Evolutionary conservation across 2,888 invertebrate genomes (phyloP), one percentile per base, ranked within the genome.

Genomic region (Perdita meconis): DNA sequence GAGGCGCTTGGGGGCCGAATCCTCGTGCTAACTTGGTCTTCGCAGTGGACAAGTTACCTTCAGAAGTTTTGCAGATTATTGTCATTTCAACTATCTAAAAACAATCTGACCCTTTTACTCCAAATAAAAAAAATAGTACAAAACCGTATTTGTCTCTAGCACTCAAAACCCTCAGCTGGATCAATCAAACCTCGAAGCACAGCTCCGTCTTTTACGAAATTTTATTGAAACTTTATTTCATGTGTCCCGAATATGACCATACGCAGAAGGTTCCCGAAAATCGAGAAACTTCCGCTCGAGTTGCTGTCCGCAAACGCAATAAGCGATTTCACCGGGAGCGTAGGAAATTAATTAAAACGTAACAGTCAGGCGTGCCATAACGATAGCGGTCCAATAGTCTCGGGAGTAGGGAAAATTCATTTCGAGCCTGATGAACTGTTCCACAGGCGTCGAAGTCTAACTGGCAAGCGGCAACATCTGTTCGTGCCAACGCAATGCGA

Each of bases 401-500:
- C 44, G 44, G 16, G 22, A 22, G 47, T 2, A 19, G 3, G 30
- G 47, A 10, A 38, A 34, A 34, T 59, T 61, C 57, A 38, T 24
- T 34, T 6, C 1, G 10, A 19, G 16, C 42, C 24, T 44, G 50
- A 66, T 56, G 47, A 36, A 63, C 36, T 51, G 30, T 38, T 34
- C 22, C 24, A 16, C 51, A 47, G 30, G 36, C 51, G 44, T 51
- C 57, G 47, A 68, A 68, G 57, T 50, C 22, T 12, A 44, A 63
- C 24, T 44, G 19, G 22, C 55, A 66, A 51, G 44, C 8, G 59
- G 66, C 13, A 65, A 24, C 56, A 30, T 81, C 72, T 34, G 42
- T 38, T 67, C 10, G 24, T 34, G 19, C 36, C 44, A 65, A 30
- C 72, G 75, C 69, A 80, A 82, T 83, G 69, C 83, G 57, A 85